Conservation (phyloP, 2,113 vertebrate genomes). For the Petromus typicus region DNA sequence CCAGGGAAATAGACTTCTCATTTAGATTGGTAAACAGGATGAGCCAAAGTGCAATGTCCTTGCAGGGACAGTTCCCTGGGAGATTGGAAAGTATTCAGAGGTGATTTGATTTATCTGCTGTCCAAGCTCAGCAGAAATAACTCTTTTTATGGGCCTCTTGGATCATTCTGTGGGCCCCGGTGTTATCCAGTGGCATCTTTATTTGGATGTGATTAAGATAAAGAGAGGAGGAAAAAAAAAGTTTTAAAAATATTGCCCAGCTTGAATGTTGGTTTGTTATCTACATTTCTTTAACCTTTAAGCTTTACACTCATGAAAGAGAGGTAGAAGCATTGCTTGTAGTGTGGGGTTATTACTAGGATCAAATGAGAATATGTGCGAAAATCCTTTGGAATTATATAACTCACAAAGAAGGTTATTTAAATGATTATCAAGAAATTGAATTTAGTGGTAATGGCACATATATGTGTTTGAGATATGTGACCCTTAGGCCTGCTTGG, state of each 20-base stretch:
- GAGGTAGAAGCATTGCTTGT: neutral
- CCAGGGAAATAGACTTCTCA: neutral
- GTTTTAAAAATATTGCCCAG: neutral
- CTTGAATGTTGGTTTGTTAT: neutral
- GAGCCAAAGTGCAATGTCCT: conserved; percentile 33
- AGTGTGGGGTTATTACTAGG: neutral
- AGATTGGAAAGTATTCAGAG: conserved; percentile 33
- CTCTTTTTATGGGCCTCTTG: conserved; percentile 20
- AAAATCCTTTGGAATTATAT: neutral
- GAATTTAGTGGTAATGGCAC: neutral
- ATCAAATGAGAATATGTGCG: neutral
- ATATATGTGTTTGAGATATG: neutral
- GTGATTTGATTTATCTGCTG: neutral
- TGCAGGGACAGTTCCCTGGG: neutral
- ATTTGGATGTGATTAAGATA: conserved; percentile 10
- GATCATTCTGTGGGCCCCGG: neutral
- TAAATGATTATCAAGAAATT: neutral
- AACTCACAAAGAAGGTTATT: neutral
- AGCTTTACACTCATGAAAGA: neutral
- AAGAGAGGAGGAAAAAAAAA: neutral
- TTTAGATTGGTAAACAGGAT: neutral
- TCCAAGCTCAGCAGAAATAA: neutral
- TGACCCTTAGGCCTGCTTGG: neutral
- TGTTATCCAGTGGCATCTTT: neutral
- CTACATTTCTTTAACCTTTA: neutral